Percentiles rank a stretch among this genome's conserved stretches.
These are phyloP conservation scores for Periparus ater DNA, from an alignment of 2,797 vertebrate species.

Conservation along the genomic window DNA sequence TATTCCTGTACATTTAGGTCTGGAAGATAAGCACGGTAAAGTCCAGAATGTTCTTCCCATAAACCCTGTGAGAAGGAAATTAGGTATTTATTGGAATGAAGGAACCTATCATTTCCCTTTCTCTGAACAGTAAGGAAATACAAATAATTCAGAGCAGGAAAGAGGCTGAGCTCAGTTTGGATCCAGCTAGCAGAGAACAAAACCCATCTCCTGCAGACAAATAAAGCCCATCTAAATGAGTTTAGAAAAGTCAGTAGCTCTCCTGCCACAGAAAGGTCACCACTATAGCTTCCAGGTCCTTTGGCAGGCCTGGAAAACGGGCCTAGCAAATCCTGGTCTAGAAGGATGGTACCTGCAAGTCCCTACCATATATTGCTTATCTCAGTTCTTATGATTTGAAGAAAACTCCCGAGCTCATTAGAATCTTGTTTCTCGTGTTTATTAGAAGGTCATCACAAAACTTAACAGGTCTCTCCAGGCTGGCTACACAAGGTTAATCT, in stretches of 20 bases:
- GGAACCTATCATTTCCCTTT: background rate
- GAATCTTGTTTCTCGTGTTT: no score
- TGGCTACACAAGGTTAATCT: no score
- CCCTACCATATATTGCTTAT: background rate
- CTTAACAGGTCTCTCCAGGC: no score
- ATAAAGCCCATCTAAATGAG: background rate
- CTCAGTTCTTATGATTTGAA: no score
- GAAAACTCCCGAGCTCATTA: no score
- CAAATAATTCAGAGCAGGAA: background rate
- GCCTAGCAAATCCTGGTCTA: rapidly evolving
- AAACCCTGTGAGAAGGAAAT: background rate
- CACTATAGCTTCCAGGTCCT: background rate
- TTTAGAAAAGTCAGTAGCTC: background rate
- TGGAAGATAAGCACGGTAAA: background rate
- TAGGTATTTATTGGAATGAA: background rate
- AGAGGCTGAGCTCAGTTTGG: background rate
- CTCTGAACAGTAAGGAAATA: background rate
- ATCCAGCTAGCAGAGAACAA: background rate
- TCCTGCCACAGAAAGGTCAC: background rate
- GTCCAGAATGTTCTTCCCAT: background rate
- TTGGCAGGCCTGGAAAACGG: background rate
- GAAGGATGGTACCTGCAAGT: background rate
- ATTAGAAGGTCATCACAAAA: no score
- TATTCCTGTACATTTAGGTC: background rate
- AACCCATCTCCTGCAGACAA: background rate